Base-by-base conservation (phyloP, 1,140 invertebrate species). In the Bombus terrestris region DNA sequence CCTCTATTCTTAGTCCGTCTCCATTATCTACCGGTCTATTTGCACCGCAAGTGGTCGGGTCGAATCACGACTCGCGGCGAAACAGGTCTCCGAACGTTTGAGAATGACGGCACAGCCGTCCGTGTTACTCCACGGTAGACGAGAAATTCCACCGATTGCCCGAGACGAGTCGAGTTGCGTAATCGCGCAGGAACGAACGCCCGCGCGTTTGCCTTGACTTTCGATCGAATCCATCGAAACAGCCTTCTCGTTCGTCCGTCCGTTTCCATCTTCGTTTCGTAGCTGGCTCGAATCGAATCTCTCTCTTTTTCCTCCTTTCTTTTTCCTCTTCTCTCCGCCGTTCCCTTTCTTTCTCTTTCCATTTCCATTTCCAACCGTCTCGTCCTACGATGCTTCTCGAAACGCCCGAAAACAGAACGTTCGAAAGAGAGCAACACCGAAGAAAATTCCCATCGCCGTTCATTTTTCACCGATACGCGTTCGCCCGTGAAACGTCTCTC, bases 1-100 rank as follows among this genome's bases (percentile, higher is more conserved):
- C 71, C 83, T 92, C 92, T 92, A 92, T 92, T 92, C 90, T 92
- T 92, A 92, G 92, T 81, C 83, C 88, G 88, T 91, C 89, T 87
- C 85, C 85, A 92, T 92, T 92, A 92, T 92, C 91, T 90, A 81
- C 83, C 84, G 87, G 89, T 92, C 87, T 92, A 53, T 92, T 91
- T 91, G 87, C 85, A 80, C 88, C 83, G 89, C 82, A 87, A 53
- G 47, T 53, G 47, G 47, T 53, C 47, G 47, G 47, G 5, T 53
- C 18, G 47, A 53, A 53, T 53, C 47, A 22, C 47, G 18, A 53
- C 47, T 22, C 47, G 47, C 47, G 47, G 47, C 18, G 8, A 53
- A 53, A 53, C 47, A 53, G 47, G 18, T 53, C 47, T 53, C 18
- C 47, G 18, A 22, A 53, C 47, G 18, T 57, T 37, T 71, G 57